Conservation (phyloP, 2,797 vertebrate species). For the Tenualosa ilisha region DNA sequence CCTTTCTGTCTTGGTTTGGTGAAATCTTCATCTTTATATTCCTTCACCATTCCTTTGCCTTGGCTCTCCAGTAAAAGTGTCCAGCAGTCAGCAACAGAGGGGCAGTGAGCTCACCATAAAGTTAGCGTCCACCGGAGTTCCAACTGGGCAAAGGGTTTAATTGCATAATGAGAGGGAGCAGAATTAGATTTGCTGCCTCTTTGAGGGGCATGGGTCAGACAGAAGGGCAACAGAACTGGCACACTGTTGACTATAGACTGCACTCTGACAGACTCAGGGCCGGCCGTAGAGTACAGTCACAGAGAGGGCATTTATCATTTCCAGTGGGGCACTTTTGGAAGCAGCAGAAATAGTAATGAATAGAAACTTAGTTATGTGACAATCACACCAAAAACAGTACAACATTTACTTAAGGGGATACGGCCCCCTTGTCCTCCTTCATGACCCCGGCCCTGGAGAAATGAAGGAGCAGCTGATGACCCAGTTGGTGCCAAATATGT, state of each 20-base stretch:
- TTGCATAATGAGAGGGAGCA: background rate
- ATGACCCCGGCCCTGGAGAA: no score
- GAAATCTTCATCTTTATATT: background rate
- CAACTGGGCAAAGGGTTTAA: background rate
- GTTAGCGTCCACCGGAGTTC: background rate
- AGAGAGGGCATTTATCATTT: no score
- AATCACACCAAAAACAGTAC: no score
- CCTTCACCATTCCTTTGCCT: background rate
- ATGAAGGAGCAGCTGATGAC: background rate
- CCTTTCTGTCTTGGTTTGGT: background rate
- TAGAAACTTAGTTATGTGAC: no score
- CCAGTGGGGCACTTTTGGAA: no score
- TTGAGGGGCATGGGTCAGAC: background rate
- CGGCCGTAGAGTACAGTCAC: no score
- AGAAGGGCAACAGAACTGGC: background rate
- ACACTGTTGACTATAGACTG: background rate
- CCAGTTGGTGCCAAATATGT: background rate
- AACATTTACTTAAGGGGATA: no score
- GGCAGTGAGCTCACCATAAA: background rate
- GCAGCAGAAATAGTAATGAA: no score
- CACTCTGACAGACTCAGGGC: background rate
- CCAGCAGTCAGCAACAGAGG: background rate
- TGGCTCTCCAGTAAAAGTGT: background rate
- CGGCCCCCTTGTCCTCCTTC: no score
- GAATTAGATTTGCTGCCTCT: constrained; percentile 15